Evolutionary conservation across 2,113 vertebrate species (phyloP).

Genomic region (Oncorhynchus clarkii): DNA sequence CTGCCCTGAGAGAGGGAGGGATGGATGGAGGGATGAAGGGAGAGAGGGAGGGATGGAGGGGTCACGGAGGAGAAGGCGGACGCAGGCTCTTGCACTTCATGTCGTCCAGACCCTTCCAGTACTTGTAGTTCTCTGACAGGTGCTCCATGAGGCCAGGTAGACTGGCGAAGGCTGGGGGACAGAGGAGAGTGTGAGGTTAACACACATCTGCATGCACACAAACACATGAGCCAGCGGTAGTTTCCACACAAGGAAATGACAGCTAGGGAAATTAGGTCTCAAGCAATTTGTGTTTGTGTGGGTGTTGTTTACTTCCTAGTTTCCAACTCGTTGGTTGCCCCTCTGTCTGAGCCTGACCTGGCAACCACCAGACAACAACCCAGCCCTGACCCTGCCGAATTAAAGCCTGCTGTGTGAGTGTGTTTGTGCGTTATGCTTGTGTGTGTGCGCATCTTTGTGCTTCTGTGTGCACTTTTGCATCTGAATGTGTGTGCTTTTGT

Average conservation of each 20-base stretch:
- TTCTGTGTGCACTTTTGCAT: conserved; percentile 20
- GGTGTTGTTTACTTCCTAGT: conserved; percentile 44
- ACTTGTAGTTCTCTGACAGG: conserved; percentile 91
- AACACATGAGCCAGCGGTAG: background rate
- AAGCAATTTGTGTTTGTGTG: background rate
- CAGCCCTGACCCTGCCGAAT: conserved; percentile 26
- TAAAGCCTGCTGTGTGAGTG: conserved; percentile 4
- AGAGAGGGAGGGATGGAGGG: conserved; percentile 30
- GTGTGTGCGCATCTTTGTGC: conserved; percentile 1
- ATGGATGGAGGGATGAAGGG: background rate
- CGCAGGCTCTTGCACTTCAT: conserved; percentile 89
- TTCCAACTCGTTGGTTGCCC: conserved; percentile 20
- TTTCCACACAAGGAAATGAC: no score
- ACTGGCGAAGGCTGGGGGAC: conserved; percentile 84
- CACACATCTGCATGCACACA: background rate
- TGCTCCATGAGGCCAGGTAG: conserved; percentile 92
- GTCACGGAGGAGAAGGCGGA: conserved; percentile 78
- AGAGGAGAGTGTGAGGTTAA: background rate
- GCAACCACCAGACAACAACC: conserved; percentile 8
- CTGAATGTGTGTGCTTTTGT: conserved; percentile 33
- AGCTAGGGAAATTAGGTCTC: conserved; percentile 11
- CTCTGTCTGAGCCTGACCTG: conserved; percentile 5
- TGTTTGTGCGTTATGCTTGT: no score
- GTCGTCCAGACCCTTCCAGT: conserved; percentile 95
- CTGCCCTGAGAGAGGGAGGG: conserved; percentile 13